Base-by-base conservation (phyloP, 2,113 vertebrate species). In the Perca fluviatilis region DNA sequence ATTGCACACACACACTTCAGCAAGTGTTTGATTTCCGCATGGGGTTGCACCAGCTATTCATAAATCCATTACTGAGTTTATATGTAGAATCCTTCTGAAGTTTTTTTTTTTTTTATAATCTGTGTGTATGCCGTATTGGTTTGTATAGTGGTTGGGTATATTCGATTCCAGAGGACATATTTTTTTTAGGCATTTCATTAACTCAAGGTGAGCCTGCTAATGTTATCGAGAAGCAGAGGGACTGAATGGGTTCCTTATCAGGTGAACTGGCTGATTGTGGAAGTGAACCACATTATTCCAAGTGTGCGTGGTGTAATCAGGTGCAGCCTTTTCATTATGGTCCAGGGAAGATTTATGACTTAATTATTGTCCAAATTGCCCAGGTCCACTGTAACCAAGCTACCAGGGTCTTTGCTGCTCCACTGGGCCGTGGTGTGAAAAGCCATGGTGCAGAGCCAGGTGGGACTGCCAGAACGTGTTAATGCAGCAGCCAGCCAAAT, bases 321-420 rank as follows among this genome's bases (percentile, higher is more conserved):
- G 82, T 69, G 80, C 74, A 76, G 85, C 70, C 74, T 88, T 93
- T 91, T 93, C 83, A 89, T 33, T 85, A 85, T 53, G 80, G 79
- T 75, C 79, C 25, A n/a, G 60, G 58, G 79, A 94, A 94, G 94
- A 95, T 95, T 95, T 94, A 95, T 92, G 94, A 87, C 94, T 96
- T 95, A 94, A 95, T 95, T 95, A 95, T 90, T 89, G 86, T 84
- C 83, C 82, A 92, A 91, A 94, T 94, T 91, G 90, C 90, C 47
- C 90, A 70, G 77, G 83, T 83, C 85, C 77, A 69, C 47, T 91
- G 89, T 87, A 84, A 88, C 86, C 74, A 80, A 84, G 88, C 81
- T 77, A 84, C 77, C 61, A 36, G 86, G 79, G 86, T 66, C 49
- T 83, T 71, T 82, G 67, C 83, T 73, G 86, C 91, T 92, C 72